phyloP scores from a whole-genome alignment of 1,140 invertebrate genomes.

The Neodiprion lecontei region DNA sequence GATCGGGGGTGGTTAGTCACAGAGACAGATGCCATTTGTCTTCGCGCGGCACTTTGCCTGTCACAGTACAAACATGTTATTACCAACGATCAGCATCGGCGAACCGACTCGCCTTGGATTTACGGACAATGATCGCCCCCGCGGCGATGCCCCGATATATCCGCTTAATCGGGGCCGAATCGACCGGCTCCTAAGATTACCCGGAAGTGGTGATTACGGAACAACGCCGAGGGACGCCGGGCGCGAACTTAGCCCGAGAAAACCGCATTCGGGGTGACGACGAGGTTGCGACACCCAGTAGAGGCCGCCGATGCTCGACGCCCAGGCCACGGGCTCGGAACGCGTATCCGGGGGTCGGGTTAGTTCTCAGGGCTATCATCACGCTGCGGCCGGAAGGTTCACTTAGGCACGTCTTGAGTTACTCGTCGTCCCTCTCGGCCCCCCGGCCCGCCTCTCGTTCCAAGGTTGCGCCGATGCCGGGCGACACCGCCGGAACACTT shows the following conservation, averaged over 20 bases:
- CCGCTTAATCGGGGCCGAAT: neutral
- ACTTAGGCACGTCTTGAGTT: slow-evolving; percentile 7
- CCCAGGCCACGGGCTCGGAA: slow-evolving; percentile 42
- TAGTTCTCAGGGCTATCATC: slow-evolving; percentile 64
- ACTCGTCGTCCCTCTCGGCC: neutral
- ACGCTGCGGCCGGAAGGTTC: slow-evolving; percentile 6
- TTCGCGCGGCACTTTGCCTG: slow-evolving; percentile 46
- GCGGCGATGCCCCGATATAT: neutral
- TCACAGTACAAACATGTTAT: slow-evolving; percentile 32
- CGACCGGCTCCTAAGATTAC: slow-evolving; percentile 4
- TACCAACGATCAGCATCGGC: slow-evolving; percentile 26
- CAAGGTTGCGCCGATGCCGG: neutral
- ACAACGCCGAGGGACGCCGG: neutral
- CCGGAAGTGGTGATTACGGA: neutral
- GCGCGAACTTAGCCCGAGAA: neutral
- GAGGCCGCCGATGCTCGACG: neutral
- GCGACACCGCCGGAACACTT: too few species aligned
- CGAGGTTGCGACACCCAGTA: too few species aligned
- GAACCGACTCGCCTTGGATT: slow-evolving; percentile 8
- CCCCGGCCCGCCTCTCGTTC: neutral
- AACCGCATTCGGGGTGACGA: neutral
- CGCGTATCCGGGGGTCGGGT: slow-evolving; percentile 59
- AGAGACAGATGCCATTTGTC: slow-evolving; percentile 43
- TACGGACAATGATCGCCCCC: slow-evolving; percentile 7
- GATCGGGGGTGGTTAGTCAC: slow-evolving; percentile 24